phyloP scores from a whole-genome alignment of 2,113 vertebrate genomes.

The Cathartes aura region DNA sequence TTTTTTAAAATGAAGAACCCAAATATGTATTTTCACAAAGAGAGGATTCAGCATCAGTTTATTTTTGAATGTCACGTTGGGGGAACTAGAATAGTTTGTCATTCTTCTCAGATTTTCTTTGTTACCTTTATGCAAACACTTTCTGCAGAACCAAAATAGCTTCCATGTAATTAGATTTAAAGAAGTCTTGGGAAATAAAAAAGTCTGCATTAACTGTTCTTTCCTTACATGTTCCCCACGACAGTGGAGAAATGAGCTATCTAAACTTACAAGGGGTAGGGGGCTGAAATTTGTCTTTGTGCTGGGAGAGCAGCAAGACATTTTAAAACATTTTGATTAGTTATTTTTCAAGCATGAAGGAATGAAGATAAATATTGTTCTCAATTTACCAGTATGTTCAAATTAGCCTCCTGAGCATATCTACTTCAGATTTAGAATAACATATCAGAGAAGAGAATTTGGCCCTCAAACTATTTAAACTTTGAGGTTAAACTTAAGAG shows the following conservation, averaged over 20 bases:
- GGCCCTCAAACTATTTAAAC: neutral
- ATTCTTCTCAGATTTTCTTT: constrained; percentile 20
- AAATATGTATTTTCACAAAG: neutral
- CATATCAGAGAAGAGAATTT: neutral
- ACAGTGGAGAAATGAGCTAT: neutral
- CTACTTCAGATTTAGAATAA: constrained; percentile 37
- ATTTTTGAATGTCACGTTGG: neutral
- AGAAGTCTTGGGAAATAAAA: neutral
- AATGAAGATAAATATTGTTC: constrained; percentile 34
- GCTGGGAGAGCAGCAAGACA: neutral
- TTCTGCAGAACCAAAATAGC: neutral
- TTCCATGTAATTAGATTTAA: neutral
- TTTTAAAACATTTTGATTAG: constrained; percentile 17
- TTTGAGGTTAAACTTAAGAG: neutral
- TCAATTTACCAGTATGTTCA: neutral
- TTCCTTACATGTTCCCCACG: neutral
- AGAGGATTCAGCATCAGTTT: neutral
- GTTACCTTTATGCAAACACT: neutral
- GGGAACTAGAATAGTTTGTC: neutral
- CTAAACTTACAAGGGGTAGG: neutral
- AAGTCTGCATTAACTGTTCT: neutral
- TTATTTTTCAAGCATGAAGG: neutral
- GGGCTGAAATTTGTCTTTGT: constrained; percentile 1
- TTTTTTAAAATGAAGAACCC: neutral
- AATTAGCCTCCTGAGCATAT: constrained; percentile 22